A percentile compares a stretch with the other conserved stretches of the same genome.
phyloP scores from a whole-genome alignment of 2,888 invertebrate genomes.

The Epirrhoe tristata region DNA sequence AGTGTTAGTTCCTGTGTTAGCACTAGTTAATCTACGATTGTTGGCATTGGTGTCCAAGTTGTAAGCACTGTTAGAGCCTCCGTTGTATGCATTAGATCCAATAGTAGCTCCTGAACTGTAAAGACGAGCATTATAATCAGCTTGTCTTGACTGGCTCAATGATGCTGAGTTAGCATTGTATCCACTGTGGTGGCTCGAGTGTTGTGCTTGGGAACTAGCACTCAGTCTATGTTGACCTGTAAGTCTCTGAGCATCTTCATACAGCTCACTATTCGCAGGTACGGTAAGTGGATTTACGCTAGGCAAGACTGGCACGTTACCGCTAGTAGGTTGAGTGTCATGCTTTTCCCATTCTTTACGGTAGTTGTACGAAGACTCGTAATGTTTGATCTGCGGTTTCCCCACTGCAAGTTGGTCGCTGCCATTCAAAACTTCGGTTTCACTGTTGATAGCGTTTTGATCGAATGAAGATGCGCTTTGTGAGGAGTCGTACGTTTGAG shows the following conservation, averaged over 20 bases:
- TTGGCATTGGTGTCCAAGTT: conserved; percentile 12
- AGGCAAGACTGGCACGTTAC: conserved; percentile 49
- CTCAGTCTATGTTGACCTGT: conserved; percentile 45
- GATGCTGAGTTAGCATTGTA: conserved; percentile 58
- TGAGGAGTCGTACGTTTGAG: conserved; percentile 55
- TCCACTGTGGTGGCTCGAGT: conserved; percentile 54
- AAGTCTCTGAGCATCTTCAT: conserved; percentile 59
- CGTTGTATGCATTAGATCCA: conserved; percentile 41
- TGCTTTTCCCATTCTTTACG: conserved; percentile 80
- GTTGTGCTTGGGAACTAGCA: conserved; percentile 51
- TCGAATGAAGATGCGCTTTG: conserved; percentile 55
- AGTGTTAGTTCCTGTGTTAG: conserved; percentile 34
- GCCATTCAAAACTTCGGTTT: conserved; percentile 60
- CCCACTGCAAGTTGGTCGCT: conserved; percentile 47
- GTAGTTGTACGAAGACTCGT: conserved; percentile 76
- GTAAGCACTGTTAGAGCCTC: conserved; percentile 31
- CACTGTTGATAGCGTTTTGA: conserved; percentile 61
- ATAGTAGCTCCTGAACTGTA: conserved; percentile 44
- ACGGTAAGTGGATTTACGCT: conserved; percentile 55
- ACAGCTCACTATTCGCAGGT: conserved; percentile 63
- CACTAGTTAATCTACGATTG: conserved; percentile 18
- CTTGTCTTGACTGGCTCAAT: conserved; percentile 56
- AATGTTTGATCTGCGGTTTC: conserved; percentile 63
- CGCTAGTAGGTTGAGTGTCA: conserved; percentile 56
- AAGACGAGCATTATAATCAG: conserved; percentile 55